Evolutionary conservation across 1,140 invertebrate genomes (phyloP), one percentile per base, ranked within the genome.

Genomic region (Drosophila pachea): DNA sequence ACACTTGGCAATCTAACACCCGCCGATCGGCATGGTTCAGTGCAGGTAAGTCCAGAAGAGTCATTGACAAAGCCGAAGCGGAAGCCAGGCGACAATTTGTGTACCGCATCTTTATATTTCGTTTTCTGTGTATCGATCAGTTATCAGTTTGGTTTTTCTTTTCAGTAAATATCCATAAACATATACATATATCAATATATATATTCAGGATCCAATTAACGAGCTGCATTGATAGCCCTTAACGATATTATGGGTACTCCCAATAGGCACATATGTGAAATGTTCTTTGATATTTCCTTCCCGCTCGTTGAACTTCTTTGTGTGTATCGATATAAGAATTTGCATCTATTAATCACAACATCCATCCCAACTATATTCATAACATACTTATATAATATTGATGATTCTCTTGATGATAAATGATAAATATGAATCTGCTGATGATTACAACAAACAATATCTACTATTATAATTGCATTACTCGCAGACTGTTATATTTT

Each of bases 11-110:
- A 94, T 90, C 93, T 97, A 87, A 97, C 96, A 74, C 95, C 96
- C 79, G 96, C 96, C 88, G 96, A 97, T 92, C 94, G 96, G 90
- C 96, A 97, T 91, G 97, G 97, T 90, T 97, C 95, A 89, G 96
- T 97, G 82, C 96, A 97, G 95, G 95, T 97, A 92, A 92, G 91
- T 91, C 88, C 40, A 54, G 63, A 22, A 22, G 22, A 78, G 76
- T 73, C 54, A 16, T 74, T 84, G 76, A 48, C 16, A 22, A 56
- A 31, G 64, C 38, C 45, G 33, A 59, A 47, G 12, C 49, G 35
- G 14, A 72, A 53, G 49, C 56, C n/a, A 53, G 53, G 49, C 55
- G 16, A 48, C 36, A 62, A 59, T 47, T 45, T 45, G 22, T 65
- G 14, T 36, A 76, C 22, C 45, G 42, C 33, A 53, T 45, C 38